phyloP scores from a whole-genome alignment of 1,140 invertebrate species.

The Drosophila athabasca region DNA sequence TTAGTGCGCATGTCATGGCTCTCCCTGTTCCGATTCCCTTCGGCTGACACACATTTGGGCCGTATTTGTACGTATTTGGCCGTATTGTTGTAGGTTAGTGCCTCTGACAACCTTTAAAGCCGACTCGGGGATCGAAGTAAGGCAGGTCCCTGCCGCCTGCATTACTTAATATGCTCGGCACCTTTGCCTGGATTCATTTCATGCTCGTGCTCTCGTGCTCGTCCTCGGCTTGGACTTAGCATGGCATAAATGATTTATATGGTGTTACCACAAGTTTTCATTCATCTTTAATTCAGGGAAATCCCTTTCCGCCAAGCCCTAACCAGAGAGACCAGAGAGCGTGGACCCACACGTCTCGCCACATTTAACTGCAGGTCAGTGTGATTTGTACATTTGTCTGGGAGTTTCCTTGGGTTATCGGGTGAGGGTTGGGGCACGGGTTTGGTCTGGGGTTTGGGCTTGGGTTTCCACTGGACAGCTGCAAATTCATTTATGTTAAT shows the following conservation, averaged over 20 bases:
- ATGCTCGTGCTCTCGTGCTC: conserved; percentile 8
- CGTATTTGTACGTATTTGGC: not conserved
- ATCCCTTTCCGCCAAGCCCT: not conserved
- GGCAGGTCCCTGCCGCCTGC: conserved; percentile 12
- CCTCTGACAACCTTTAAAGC: conserved; percentile 50
- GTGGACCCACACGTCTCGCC: conserved; percentile 28
- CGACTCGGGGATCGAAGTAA: conserved; percentile 15
- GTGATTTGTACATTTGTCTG: conserved; percentile 78
- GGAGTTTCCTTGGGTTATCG: conserved; percentile 10
- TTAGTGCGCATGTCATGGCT: conserved; percentile 45
- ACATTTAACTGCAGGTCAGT: conserved; percentile 73
- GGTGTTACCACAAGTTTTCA: conserved; percentile 59
- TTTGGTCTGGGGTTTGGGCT: conserved; percentile 31
- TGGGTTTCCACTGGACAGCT: conserved; percentile 62
- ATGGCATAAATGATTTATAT: conserved; percentile 79
- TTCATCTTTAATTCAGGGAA: conserved; percentile 68
- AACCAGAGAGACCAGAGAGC: no score
- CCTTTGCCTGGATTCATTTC: conserved; percentile 52
- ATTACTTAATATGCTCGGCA: conserved; percentile 78
- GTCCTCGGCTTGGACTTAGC: conserved; percentile 50
- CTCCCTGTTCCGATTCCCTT: conserved; percentile 11
- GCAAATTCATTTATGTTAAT: conserved; percentile 82
- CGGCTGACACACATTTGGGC: conserved; percentile 61
- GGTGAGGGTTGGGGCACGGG: not conserved
- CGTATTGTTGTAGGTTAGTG: conserved; percentile 76